Conservation (phyloP, 2,113 vertebrate species). For the Tenrec ecaudatus region DNA sequence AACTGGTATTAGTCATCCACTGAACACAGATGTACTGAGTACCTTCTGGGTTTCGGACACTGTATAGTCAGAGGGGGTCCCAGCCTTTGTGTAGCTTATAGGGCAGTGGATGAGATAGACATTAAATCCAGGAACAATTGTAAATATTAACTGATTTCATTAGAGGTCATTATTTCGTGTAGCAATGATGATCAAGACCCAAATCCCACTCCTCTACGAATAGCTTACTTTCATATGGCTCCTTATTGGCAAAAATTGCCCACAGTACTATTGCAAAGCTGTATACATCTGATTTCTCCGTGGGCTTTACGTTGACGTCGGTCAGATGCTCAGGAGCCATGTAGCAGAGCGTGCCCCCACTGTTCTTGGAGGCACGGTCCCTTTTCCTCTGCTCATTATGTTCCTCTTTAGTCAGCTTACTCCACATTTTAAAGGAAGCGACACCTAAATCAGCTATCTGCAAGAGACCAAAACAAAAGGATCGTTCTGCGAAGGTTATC, state of each 20-base stretch:
- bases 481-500: not conserved
- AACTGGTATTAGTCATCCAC: not conserved
- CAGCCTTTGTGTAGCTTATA: not conserved
- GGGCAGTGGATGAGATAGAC: not conserved
- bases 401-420: slow-evolving; percentile 93
- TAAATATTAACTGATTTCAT: not conserved
- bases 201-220: not conserved
- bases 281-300: slow-evolving; percentile 96
- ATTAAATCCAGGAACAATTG: not conserved
- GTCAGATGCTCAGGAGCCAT: slow-evolving; percentile 96
- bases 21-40: not conserved
- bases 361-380: slow-evolving; percentile 70
- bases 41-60: not conserved
- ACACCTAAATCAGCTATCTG: slow-evolving; percentile 97
- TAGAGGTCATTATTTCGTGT: not conserved
- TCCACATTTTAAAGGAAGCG: slow-evolving; percentile 94
- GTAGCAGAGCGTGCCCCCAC: slow-evolving; percentile 95
- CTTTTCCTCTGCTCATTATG: slow-evolving; percentile 85
- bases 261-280: slow-evolving; percentile 97
- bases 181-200: not conserved
- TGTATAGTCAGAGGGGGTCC: not conserved
- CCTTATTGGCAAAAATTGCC: slow-evolving; percentile 92
- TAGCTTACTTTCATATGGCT: slow-evolving; percentile 94
- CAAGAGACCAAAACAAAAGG: not conserved
- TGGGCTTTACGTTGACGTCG: slow-evolving; percentile 88